Evolutionary conservation across 2,797 vertebrate genomes (phyloP).

Genomic region (Rallus crepitans): DNA sequence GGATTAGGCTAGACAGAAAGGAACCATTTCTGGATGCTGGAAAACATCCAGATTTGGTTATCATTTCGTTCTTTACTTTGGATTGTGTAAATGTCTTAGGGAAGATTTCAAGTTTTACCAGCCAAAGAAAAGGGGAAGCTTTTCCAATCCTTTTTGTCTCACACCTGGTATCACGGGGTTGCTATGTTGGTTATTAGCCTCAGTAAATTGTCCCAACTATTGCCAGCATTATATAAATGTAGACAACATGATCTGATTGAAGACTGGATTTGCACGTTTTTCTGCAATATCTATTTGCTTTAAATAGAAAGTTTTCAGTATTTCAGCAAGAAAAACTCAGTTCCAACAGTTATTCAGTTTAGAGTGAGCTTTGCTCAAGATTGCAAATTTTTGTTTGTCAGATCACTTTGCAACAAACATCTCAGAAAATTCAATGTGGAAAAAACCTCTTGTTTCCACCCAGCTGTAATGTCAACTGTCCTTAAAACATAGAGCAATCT

Average conservation of each 20-base stretch:
- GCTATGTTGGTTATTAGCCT: not conserved
- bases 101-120: slow-evolving; percentile 1
- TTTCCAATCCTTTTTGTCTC: not conserved
- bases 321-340: slow-evolving; percentile 19
- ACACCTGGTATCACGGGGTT: not conserved
- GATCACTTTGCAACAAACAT: not conserved
- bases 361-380: not conserved
- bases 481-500: not conserved
- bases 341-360: not conserved
- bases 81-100: not conserved
- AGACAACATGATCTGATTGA: not conserved
- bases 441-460: not conserved
- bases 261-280: not conserved
- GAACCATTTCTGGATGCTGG: not conserved
- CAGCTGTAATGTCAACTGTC: not conserved
- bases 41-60: slow-evolving; percentile 13
- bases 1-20: slow-evolving; percentile 24
- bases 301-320: slow-evolving; percentile 26
- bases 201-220: not conserved
- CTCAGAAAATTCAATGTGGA: not conserved
- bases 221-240: not conserved
- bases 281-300: not conserved
- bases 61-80: slow-evolving; percentile 27
- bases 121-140: not conserved
- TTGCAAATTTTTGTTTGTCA: not conserved